phyloP scores from a whole-genome alignment of 2,888 invertebrate genomes.

The Theretra japonica region DNA sequence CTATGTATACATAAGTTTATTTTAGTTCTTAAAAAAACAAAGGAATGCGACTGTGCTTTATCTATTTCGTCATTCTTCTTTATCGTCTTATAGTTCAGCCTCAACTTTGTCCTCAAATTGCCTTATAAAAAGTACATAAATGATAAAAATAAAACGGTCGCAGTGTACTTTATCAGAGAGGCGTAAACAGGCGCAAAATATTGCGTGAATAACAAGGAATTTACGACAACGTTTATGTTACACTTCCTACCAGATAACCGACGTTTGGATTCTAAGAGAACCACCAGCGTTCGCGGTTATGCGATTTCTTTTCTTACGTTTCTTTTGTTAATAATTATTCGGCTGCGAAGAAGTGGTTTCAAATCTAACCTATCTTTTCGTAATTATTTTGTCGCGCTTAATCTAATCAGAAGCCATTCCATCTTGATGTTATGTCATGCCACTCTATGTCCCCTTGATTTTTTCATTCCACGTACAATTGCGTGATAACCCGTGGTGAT shows the following conservation, averaged over 20 bases:
- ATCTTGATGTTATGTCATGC: no score
- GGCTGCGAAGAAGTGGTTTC: no score
- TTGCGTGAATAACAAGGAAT: constrained; percentile 73
- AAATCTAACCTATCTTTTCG: no score
- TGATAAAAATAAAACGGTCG: constrained; percentile 44
- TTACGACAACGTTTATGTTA: constrained; percentile 75
- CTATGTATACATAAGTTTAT: no score
- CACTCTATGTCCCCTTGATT: no score
- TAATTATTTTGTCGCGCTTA: no score
- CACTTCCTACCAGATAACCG: constrained; percentile 70
- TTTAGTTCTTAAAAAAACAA: no score
- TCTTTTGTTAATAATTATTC: no score
- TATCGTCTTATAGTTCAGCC: background rate
- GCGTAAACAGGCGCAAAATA: constrained; percentile 42
- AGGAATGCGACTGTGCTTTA: no score
- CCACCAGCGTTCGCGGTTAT: background rate
- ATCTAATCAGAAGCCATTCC: no score
- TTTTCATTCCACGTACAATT: no score
- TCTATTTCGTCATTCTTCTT: background rate
- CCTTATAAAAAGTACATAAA: constrained; percentile 41
- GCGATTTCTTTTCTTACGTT: constrained; percentile 35
- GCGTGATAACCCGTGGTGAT: no score
- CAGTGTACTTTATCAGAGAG: constrained; percentile 34
- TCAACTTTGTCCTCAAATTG: background rate
- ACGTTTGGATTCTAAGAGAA: constrained; percentile 70